A percentile compares a stretch with the other conserved stretches of the same genome.
Evolutionary conservation across 2,113 vertebrate genomes (phyloP).

Genomic region (Melanerpes formicivorus): DNA sequence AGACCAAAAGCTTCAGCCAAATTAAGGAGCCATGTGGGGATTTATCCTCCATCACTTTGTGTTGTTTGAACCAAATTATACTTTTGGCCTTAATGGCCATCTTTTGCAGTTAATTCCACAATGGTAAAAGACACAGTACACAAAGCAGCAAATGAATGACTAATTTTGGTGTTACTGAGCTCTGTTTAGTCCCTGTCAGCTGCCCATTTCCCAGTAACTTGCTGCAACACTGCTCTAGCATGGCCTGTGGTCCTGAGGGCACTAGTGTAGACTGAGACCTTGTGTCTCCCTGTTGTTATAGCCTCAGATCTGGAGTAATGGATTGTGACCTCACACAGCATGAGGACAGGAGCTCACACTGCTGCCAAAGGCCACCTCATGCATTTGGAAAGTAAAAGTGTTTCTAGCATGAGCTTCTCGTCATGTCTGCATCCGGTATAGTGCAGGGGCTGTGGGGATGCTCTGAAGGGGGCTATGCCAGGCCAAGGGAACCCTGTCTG

Average conservation of each 20-base stretch:
- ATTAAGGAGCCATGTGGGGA: background rate
- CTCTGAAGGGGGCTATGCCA: background rate
- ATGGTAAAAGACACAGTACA: background rate
- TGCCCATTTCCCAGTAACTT: background rate
- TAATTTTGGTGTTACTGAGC: background rate
- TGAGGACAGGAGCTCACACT: background rate
- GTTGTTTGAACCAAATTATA: background rate
- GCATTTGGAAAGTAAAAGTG: background rate
- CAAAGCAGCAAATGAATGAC: background rate
- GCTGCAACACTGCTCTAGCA: too few species aligned
- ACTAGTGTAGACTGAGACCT: too few species aligned
- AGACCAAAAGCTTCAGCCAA: background rate
- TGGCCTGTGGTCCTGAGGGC: too few species aligned
- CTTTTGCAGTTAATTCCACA: background rate
- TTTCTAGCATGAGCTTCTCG: background rate
- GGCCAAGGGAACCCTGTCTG: background rate
- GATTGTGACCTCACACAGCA: background rate
- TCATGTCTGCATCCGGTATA: rapidly evolving
- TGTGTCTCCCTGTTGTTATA: too few species aligned
- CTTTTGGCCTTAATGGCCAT: background rate
- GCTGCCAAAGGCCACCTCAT: background rate
- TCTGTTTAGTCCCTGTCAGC: background rate
- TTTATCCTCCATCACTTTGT: background rate
- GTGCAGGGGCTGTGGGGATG: background rate
- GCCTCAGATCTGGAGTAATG: too few species aligned